Evolutionary conservation across 2,888 invertebrate genomes (phyloP).

Genomic region (Brachypterus glaber): DNA sequence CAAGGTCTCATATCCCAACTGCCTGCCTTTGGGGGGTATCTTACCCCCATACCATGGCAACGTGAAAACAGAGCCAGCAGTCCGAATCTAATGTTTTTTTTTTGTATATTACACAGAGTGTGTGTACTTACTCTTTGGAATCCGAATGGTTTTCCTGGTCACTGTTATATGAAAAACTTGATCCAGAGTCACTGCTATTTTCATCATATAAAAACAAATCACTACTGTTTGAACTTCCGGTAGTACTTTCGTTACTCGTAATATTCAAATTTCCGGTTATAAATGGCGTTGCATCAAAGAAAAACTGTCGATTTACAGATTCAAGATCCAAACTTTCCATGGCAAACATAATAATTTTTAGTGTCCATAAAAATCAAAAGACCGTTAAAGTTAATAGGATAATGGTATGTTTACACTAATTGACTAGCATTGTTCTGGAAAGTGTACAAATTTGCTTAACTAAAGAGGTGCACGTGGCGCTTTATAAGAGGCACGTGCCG

Average conservation of each 20-base stretch:
- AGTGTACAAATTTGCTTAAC: no score
- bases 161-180: slow-evolving; percentile 64
- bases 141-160: slow-evolving; percentile 71
- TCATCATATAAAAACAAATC: slow-evolving; percentile 62
- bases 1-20: no score
- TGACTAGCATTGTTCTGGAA: no score
- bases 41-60: no score
- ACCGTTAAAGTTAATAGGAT: no score
- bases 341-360: slow-evolving; percentile 52
- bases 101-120: not conserved
- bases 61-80: no score
- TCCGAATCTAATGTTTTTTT: no score
- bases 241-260: slow-evolving; percentile 42
- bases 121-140: slow-evolving; percentile 52
- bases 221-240: slow-evolving; percentile 53
- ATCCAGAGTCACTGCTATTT: slow-evolving; percentile 51
- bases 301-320: slow-evolving; percentile 57
- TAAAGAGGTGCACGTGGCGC: no score
- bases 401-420: no score
- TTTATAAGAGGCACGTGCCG: no score
- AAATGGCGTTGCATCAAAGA: slow-evolving; percentile 46
- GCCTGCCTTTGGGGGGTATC: no score
- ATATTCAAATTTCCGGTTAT: slow-evolving; percentile 41
- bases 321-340: slow-evolving; percentile 62
- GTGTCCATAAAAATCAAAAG: no score